Evolutionary conservation across 2,888 invertebrate species (phyloP), one percentile per base, ranked within the genome.

Genomic region (Neoscelio sp.): DNA sequence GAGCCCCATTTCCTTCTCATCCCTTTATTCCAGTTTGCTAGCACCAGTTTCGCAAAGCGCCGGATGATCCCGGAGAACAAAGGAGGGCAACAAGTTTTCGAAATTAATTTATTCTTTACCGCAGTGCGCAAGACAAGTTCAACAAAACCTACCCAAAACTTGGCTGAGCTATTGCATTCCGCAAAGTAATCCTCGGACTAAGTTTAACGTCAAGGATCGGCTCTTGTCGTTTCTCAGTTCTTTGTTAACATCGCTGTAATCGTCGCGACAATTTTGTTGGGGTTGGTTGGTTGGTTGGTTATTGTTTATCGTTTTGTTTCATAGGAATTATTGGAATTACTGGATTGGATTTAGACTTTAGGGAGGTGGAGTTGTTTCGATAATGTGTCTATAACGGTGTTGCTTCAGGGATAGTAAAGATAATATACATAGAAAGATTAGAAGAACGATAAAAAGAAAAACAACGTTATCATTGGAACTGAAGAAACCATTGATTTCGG

Each of bases 101-200:
- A 68, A 68, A 68, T 70, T 28, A 58, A 58, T 60, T 58, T 70
- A 44, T 70, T 70, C 48, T 44, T 50, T 35, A 40, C 40, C 52
- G 18, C 50, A 60, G 12, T 30, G 28, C 20, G 42, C 40, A 26
- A 50, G 46, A 35, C 48, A 68, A 60, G 58, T 70, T 58, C 50
- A 60, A 50, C 58, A 40, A 18, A 70, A 70, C 48, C 35, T 13
- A 28, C 13, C 3, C 15, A 2, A 2, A 50, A 50, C 30, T 15
- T 30, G 13, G 23, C 4, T 50, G 42, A 52, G 44, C 42, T 71
- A 60, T 71, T 60, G 42, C 60, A 52, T 62, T 71, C 35, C 35
- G 33, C 44, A 56, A 38, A 68, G 65, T 50, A 58, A 58, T 48
- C 20, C 44, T 23, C 7, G 17, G 40, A 40, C 40, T 48, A 46